These are phyloP conservation scores for Penaeus monodon DNA, from an alignment of 2,888 invertebrate species.

Conservation along the genomic window DNA sequence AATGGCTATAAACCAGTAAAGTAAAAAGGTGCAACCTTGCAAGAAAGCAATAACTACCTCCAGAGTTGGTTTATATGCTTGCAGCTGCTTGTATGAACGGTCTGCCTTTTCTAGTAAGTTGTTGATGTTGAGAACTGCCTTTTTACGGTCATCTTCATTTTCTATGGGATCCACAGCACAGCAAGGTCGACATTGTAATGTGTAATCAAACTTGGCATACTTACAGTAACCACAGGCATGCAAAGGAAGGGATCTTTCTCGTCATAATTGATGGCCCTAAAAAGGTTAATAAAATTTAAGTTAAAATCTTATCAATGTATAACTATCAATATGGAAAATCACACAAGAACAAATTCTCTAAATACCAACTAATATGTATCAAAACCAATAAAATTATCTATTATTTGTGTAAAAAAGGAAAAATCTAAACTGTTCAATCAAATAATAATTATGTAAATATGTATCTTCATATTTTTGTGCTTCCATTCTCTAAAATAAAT, in stretches of 20 bases:
- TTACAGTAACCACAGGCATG: conserved; percentile 98
- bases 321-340: neutral
- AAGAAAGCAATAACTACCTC: conserved; percentile 74
- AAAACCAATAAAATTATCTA: no score
- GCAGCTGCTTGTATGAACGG: conserved; percentile 86
- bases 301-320: neutral
- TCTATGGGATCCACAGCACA: conserved; percentile 98
- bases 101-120: conserved; percentile 93
- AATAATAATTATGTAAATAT: no score
- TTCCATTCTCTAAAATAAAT: no score
- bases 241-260: conserved; percentile 99
- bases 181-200: conserved; percentile 88
- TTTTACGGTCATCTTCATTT: conserved; percentile 95
- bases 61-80: conserved; percentile 88
- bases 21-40: no score
- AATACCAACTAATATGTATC: no score
- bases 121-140: conserved; percentile 92
- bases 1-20: no score
- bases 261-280: conserved; percentile 94
- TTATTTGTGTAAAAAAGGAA: no score
- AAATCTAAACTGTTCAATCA: no score
- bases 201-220: conserved; percentile 98
- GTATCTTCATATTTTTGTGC: no score
- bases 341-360: no score
- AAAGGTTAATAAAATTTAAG: neutral